Percentiles rank a stretch among this genome's conserved stretches.
Conservation (phyloP, 2,113 vertebrate species). For the Aldabrachelys gigantea region DNA sequence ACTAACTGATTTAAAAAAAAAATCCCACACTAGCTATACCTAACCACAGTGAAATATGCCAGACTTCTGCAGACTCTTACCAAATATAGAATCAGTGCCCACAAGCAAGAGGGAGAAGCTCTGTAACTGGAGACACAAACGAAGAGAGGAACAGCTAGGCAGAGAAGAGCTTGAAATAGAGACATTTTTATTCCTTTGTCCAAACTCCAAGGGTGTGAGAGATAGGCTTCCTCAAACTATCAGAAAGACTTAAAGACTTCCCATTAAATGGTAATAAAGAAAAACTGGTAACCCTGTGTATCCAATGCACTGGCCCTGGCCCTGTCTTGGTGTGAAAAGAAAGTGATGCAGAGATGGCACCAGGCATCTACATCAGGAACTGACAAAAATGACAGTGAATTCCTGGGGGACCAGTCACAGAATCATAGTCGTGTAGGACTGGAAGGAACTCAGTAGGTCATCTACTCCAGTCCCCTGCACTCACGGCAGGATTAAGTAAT, state of each 20-base stretch:
- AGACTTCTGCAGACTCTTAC: background rate
- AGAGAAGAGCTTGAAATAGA: background rate
- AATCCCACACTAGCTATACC: background rate
- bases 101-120: background rate
- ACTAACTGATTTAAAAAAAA: background rate
- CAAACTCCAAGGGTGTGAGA: background rate
- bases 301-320: background rate
- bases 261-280: background rate
- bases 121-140: background rate
- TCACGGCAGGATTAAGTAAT: background rate
- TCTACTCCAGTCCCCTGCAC: background rate
- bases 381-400: background rate
- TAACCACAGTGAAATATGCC: background rate
- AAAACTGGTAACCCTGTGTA: background rate
- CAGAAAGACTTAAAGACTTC: background rate
- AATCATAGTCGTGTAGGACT: background rate
- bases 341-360: background rate
- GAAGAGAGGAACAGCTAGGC: background rate
- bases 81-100: background rate
- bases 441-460: background rate
- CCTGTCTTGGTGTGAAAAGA: background rate
- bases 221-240: background rate
- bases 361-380: background rate
- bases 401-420: background rate
- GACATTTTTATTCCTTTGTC: background rate